Evolutionary conservation across 2,797 vertebrate genomes (phyloP).

Genomic region (Malurus splendens): DNA sequence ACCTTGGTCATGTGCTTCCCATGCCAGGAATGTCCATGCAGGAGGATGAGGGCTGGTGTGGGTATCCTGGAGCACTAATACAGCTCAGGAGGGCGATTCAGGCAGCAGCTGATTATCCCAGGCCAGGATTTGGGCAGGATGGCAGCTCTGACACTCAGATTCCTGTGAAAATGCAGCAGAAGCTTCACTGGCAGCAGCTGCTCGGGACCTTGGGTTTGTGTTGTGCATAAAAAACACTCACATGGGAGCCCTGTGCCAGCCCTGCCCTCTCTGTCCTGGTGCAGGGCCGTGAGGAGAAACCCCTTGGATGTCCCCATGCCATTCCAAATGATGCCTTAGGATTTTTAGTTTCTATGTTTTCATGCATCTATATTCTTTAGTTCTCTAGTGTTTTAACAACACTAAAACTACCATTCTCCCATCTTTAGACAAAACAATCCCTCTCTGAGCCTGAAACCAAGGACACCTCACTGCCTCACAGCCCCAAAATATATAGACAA

Average conservation of each 20-base stretch:
- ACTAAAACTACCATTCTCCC: too few species aligned
- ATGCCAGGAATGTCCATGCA: accelerated
- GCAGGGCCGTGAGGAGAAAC: not conserved
- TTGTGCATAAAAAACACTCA: not conserved
- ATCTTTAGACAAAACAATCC: too few species aligned
- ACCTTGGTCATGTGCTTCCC: not conserved
- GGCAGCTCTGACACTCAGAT: not conserved
- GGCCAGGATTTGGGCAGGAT: not conserved
- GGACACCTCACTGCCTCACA: too few species aligned
- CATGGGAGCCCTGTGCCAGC: not conserved
- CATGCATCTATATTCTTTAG: too few species aligned
- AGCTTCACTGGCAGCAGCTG: not conserved
- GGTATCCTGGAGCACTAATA: not conserved
- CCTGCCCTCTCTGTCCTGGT: not conserved
- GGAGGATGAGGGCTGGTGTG: not conserved
- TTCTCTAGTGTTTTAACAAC: too few species aligned
- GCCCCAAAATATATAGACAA: too few species aligned
- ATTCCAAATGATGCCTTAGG: too few species aligned
- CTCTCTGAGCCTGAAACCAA: too few species aligned
- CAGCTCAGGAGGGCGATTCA: not conserved
- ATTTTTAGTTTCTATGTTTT: too few species aligned
- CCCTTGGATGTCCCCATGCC: not conserved
- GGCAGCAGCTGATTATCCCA: not conserved
- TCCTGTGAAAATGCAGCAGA: not conserved
- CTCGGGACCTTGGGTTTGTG: not conserved